Percentiles rank a stretch among this genome's conserved stretches.
Conservation (phyloP, 2,888 invertebrate genomes). For the Meghimatium bilineatum region DNA sequence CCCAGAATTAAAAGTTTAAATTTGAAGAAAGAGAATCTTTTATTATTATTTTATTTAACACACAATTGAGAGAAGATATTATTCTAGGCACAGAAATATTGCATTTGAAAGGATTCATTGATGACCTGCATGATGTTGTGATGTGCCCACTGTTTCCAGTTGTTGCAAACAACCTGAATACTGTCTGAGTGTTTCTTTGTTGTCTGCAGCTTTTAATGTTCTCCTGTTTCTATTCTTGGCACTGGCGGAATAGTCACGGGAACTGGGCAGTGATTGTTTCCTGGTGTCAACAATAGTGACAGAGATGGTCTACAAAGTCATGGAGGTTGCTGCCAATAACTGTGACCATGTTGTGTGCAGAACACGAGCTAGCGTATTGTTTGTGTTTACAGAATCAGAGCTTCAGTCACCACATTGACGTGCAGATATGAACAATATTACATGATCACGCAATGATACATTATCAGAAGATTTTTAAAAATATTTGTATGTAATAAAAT, state of each 20-base stretch:
- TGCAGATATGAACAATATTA: too few species aligned
- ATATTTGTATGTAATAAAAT: too few species aligned
- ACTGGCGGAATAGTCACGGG: slow-evolving; percentile 78
- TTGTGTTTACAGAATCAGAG: not conserved
- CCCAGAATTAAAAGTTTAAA: too few species aligned
- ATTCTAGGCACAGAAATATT: not conserved
- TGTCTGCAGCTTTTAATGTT: slow-evolving; percentile 1
- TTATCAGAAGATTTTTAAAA: too few species aligned
- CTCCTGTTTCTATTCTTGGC: slow-evolving; percentile 68
- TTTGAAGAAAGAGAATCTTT: too few species aligned
- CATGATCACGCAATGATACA: too few species aligned
- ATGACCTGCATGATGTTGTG: not conserved
- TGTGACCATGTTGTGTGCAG: not conserved
- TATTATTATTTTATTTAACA: too few species aligned
- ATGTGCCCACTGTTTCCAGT: not conserved
- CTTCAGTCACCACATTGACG: not conserved
- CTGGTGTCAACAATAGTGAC: slow-evolving; percentile 51
- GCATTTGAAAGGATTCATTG: not conserved
- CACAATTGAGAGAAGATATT: too few species aligned
- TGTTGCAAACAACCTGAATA: not conserved
- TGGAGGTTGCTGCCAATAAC: not conserved
- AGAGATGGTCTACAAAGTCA: not conserved
- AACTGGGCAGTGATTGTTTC: slow-evolving; percentile 54
- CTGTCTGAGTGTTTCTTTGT: not conserved
- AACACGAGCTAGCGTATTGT: not conserved